Base-by-base conservation (phyloP, 2,113 vertebrate genomes). In the Hepsetus odoe region DNA sequence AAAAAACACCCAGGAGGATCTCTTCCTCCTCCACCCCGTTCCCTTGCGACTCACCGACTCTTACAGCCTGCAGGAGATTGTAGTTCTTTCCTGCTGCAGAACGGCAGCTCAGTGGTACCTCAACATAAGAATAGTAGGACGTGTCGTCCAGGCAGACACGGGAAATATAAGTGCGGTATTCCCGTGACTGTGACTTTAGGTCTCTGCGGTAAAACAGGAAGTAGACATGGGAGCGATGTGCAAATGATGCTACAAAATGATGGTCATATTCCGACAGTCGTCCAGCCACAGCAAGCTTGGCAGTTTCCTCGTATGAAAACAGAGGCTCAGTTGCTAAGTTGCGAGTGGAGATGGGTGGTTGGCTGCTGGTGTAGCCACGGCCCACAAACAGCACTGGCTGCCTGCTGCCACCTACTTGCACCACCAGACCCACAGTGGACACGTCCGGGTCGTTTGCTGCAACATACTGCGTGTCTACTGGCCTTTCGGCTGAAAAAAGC, bases 271-370 rank as follows among this genome's bases (percentile, higher is more conserved):
- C 98, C 0, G 97, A 96, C 6, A 98, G 96, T 13, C 96, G 94
- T 24, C 95, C 97, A 8, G 97, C 96, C 35, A 95, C 93, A 0
- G 97, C 96, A 76, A 99, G 80, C 83, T 99, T 99, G 59, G 97
- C 97, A 0, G 96, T 98, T 87, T 99, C 97, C 85, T 99, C 97
- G 0, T 98, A 99, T 67, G 97, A 99, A 88, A 99, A 99, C 82
- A 96, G 91, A 0, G 95, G 95, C 40, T 95, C 95, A 68, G 95
- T 94, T 55, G 93, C 95, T 8, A 99, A 90, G 82, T 97, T 95
- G 14, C 97, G 92, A 0, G 97, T 98, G 0, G 97, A 97, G 79
- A 98, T 98, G 42, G 96, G 97, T 0, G 97, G 97, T 61, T 98
- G 98, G 80, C 96, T 96, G 89, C 95, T 98, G 13, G 96, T 98